Percentiles rank a stretch among this genome's conserved stretches.
Conservation (phyloP, 23 tunicate species). For the Halocynthia aurantium region DNA sequence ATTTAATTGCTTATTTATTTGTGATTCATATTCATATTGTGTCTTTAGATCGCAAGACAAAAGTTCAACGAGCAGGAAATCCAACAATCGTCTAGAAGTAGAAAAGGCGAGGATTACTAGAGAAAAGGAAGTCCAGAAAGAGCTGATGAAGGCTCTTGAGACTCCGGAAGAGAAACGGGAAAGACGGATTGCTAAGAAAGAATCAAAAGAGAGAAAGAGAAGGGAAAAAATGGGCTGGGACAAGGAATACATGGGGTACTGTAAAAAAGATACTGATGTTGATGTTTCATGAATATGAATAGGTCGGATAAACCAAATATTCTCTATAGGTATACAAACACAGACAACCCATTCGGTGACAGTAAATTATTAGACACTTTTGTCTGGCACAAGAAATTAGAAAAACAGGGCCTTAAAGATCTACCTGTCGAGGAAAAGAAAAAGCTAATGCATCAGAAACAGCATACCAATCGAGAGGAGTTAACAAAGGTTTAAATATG, state of each 20-base stretch:
- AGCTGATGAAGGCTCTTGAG: slow-evolving; percentile 83
- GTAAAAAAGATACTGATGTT: not conserved
- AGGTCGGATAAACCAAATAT: not conserved
- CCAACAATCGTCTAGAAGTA: slow-evolving; percentile 24
- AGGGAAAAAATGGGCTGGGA: slow-evolving; percentile 98
- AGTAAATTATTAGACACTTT: slow-evolving; percentile 85
- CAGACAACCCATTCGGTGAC: slow-evolving; percentile 99
- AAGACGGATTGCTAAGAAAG: slow-evolving; percentile 87
- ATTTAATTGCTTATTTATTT: too few relatives aligned
- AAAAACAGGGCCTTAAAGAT: slow-evolving; percentile 73
- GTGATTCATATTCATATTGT: too few relatives aligned
- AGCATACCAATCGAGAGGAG: slow-evolving; percentile 75
- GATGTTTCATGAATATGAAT: not conserved
- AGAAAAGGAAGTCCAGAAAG: slow-evolving; percentile 64
- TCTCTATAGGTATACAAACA: slow-evolving; percentile 69
- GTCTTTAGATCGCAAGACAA: too few relatives aligned
- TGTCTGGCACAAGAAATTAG: slow-evolving; percentile 98
- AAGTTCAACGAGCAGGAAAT: not conserved
- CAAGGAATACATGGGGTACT: slow-evolving; percentile 88
- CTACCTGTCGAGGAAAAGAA: slow-evolving; percentile 75
- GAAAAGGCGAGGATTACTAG: slow-evolving; percentile 37
- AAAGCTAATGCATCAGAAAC: slow-evolving; percentile 59
- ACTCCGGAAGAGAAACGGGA: slow-evolving; percentile 95
- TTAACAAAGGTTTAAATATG: slow-evolving; percentile 57
- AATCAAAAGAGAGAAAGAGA: slow-evolving; percentile 74